A percentile compares a stretch with the other conserved stretches of the same genome.
phyloP scores from a whole-genome alignment of 1,140 invertebrate genomes.

The Oncopeltus fasciatus region DNA sequence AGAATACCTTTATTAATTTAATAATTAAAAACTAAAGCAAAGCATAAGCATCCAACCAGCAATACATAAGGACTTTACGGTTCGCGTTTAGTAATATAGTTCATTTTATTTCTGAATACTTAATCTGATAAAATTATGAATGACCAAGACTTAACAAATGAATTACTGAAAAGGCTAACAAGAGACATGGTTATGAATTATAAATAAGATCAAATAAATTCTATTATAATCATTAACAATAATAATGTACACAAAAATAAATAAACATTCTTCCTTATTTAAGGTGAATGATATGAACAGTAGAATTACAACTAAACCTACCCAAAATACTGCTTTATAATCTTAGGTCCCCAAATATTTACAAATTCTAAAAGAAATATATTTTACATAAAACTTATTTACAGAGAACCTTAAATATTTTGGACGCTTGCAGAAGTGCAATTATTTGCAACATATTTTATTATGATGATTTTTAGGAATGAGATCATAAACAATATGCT shows the following conservation, averaged over 20 bases:
- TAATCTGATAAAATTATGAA: no score
- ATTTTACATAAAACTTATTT: background rate
- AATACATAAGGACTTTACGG: no score
- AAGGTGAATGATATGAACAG: background rate
- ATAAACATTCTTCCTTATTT: conserved; percentile 1
- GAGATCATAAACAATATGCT: conserved; percentile 11
- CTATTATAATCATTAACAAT: conserved; percentile 8
- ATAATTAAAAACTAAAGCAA: no score
- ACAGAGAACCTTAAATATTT: background rate
- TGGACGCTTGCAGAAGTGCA: conserved; percentile 1
- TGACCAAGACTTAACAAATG: no score
- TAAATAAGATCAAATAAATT: conserved; percentile 10
- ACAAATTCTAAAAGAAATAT: conserved; percentile 3
- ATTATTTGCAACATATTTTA: background rate
- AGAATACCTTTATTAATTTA: no score
- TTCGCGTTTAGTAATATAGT: no score
- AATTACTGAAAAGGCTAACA: no score
- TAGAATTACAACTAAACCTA: conserved; percentile 1
- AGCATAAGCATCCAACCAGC: no score
- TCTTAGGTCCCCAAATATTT: conserved; percentile 19
- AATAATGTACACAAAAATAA: conserved; percentile 13
- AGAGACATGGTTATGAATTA: no score
- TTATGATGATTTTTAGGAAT: background rate
- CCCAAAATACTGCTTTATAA: conserved; percentile 11
- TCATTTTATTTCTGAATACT: no score